Evolutionary conservation across 2,888 invertebrate species (phyloP), one percentile per base, ranked within the genome.

Genomic region (Caenorhabditis angaria): DNA sequence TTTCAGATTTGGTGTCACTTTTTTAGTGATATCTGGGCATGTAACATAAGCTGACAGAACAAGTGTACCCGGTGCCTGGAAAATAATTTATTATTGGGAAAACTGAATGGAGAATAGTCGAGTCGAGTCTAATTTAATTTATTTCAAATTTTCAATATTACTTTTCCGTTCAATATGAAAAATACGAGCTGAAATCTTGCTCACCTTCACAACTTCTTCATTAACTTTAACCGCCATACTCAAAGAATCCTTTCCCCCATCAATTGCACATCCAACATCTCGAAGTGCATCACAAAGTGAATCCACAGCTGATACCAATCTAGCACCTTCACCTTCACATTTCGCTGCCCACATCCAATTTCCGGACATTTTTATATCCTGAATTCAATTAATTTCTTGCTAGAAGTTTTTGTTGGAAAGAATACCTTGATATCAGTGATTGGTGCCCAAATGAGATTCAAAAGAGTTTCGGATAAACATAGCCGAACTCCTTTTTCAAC

Each of bases 341-440:
- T 97, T 97, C 14, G 97, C 97, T 0, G 95, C 93, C 97, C 97
- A 99, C 99, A 99, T 99, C 97, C 97, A 99, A 89, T 99, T 99
- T n/a, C 94, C 97, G 50, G 95, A 95, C 88, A 97, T 97, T 89
- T 97, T 99, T 1, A 97, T 93, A 89, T 99, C 97, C 89, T 92
- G 55, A 27, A 77, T 22, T 20, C 22, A 12, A 8, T n/a, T n/a
- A 4, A n/a, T 6, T 50, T 50, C 4, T 50, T 22, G n/a, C 8
- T 48, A 22, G 22, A n/a, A 50, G 65, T 32, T 25, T 56, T 12
- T 24, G 5, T 18, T n/a, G 3, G 58, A 51, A 20, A 35, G 51
- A 50, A 3, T 6, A 91, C 91, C 89, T 90, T 88, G 1, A 89
- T 77, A 67, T 83, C 80, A 2, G 89, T 88, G 69, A 92, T 90